Evolutionary conservation across 2,888 invertebrate species (phyloP).

Genomic region (Coecobrya sp.): DNA sequence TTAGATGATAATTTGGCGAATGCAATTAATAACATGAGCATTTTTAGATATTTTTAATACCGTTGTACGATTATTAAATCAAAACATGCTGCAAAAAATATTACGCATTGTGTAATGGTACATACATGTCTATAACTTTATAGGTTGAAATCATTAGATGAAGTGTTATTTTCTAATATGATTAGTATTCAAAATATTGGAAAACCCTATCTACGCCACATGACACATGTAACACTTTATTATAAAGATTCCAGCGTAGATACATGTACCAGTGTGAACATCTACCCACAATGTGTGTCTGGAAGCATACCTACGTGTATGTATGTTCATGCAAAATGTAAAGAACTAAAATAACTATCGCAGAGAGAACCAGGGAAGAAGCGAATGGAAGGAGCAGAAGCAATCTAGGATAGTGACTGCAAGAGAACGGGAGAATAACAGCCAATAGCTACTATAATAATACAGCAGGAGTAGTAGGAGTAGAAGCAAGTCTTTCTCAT

Average conservation of each 20-base stretch:
- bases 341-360: neutral
- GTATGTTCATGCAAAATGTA: neutral
- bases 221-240: neutral
- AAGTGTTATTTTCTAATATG: too few species aligned
- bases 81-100: too few species aligned
- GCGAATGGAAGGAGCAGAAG: constrained; percentile 37
- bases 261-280: constrained; percentile 48
- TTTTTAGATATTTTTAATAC: too few species aligned
- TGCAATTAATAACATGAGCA: too few species aligned
- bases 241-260: neutral
- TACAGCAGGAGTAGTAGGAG: constrained; percentile 16
- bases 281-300: constrained; percentile 52
- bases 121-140: too few species aligned
- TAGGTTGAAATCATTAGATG: too few species aligned
- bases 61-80: too few species aligned
- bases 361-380: neutral
- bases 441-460: constrained; percentile 26
- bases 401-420: constrained; percentile 18
- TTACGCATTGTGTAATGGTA: too few species aligned
- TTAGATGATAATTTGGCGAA: too few species aligned
- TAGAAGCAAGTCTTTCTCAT: constrained; percentile 35
- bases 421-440: too few species aligned
- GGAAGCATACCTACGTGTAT: neutral
- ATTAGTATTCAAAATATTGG: too few species aligned
- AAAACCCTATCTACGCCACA: too few species aligned